Base-by-base conservation (phyloP, 2,797 vertebrate species). In the Eulemur albifrons region DNA sequence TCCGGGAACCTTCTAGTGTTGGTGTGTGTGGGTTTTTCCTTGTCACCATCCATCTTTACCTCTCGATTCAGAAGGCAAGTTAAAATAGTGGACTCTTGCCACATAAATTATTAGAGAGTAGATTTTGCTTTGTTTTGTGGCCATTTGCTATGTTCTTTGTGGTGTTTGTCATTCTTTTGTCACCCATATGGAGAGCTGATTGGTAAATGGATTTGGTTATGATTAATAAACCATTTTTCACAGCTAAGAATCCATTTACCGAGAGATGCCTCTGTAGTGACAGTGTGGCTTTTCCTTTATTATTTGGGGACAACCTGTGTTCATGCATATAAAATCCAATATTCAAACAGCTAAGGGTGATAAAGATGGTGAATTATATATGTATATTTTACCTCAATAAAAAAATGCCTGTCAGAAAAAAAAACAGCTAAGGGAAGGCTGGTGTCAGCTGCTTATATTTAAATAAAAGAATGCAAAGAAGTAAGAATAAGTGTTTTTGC, bases 401-500 rank as follows among this genome's bases (percentile, higher is more conserved):
- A 32, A 63, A 57, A 35, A n/a, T 65, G 63, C 32, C 27, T 65
- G 32, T 65, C 32, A 35, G 21, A 17, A 17, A 15, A 65, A 65
- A 86, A 45, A 69, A 88, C 2, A 90, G 35, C 43, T 73, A 90
- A 85, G 32, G 4, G 72, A 91, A 67, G 25, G 75, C 59, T 94
- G 38, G 1, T 11, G 32, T 43, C 6, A 87, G 43, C 63, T 70
- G 0, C 30, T 80, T 93, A 40, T 27, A 0, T 70, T 32, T 81
- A 52, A 95, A 83, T 38, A 65, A 75, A 94, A 92, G 72, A 73
- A 43, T 54, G 35, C 86, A 95, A 95, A 73, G 90, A 94, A 96
- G n/a, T 96, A 69, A 80, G 67, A 94, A 77, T 95, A 94, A 95
- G 73, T 90, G 54, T 97, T 97, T 97, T 45, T 87, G 82, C 11